A percentile compares a stretch with the other conserved stretches of the same genome.
Conservation (phyloP, 2,888 invertebrate genomes). For the Plemyria rubiginata region DNA sequence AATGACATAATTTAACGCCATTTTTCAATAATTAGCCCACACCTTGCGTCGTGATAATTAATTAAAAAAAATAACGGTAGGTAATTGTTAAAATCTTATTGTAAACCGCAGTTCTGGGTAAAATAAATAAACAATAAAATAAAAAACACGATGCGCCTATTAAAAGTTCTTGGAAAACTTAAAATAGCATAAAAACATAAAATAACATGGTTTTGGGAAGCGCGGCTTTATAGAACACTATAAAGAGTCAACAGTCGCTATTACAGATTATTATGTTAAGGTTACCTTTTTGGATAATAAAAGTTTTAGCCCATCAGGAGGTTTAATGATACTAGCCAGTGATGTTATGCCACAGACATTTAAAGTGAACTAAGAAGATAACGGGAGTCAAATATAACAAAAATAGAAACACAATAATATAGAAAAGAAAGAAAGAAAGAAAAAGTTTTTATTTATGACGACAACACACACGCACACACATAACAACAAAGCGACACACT, state of each 20-base stretch:
- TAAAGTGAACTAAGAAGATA: background rate
- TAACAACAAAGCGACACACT: too few species aligned
- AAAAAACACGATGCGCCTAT: conserved; percentile 21
- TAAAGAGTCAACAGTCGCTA: conserved; percentile 53
- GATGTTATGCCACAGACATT: conserved; percentile 32
- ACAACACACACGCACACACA: too few species aligned
- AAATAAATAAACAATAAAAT: conserved; percentile 28
- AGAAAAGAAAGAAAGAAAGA: too few species aligned
- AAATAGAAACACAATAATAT: too few species aligned
- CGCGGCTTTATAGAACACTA: conserved; percentile 57
- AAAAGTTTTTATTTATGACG: too few species aligned
- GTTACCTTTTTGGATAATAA: conserved; percentile 47
- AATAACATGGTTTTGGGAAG: conserved; percentile 36
- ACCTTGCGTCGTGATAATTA: conserved; percentile 22
- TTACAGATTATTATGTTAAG: conserved; percentile 62
- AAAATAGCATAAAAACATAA: conserved; percentile 15
- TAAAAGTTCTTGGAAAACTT: conserved; percentile 22
- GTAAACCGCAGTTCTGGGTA: conserved; percentile 19
- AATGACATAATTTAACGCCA: conserved; percentile 30
- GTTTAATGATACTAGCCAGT: conserved; percentile 32
- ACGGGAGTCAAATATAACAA: background rate
- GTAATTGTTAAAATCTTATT: conserved; percentile 11
- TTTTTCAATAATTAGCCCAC: conserved; percentile 30
- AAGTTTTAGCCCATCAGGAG: conserved; percentile 48
- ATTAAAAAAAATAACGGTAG: conserved; percentile 19